Evolutionary conservation across 2,113 vertebrate genomes (phyloP).

Genomic region (Probosciger aterrimus): DNA sequence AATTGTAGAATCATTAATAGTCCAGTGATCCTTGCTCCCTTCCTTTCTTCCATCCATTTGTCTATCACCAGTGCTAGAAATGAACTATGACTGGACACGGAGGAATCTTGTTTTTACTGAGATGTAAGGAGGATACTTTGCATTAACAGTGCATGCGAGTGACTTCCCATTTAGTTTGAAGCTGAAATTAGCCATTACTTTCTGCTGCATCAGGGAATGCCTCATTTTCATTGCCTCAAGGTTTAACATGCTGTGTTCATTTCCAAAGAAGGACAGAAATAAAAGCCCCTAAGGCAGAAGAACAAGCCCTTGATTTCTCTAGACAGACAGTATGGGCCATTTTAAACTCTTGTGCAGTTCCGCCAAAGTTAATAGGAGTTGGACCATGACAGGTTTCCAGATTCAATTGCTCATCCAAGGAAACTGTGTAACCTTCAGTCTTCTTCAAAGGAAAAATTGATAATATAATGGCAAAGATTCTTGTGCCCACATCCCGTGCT

Average conservation of each 20-base stretch:
- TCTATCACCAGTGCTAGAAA: background rate
- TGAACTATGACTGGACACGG: background rate
- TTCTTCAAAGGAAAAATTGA: background rate
- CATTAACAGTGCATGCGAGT: background rate
- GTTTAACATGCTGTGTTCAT: background rate
- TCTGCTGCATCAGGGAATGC: background rate
- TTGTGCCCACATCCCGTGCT: rapidly evolving
- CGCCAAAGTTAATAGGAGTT: background rate
- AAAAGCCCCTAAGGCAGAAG: background rate
- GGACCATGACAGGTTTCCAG: background rate
- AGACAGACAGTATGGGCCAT: background rate
- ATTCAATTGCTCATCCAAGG: background rate
- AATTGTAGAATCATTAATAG: background rate
- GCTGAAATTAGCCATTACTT: background rate
- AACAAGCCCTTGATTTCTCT: background rate
- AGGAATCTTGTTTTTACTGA: background rate
- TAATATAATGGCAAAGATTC: background rate
- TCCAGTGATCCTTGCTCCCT: background rate
- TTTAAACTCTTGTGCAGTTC: background rate
- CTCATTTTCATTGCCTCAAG: background rate
- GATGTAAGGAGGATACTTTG: background rate
- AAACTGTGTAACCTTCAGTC: background rate
- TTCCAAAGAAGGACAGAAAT: background rate
- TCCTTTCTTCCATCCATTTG: background rate
- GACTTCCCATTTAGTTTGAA: background rate